These are phyloP conservation scores for Cottoperca gobio DNA, from an alignment of 2,797 vertebrate genomes.

Conservation along the genomic window DNA sequence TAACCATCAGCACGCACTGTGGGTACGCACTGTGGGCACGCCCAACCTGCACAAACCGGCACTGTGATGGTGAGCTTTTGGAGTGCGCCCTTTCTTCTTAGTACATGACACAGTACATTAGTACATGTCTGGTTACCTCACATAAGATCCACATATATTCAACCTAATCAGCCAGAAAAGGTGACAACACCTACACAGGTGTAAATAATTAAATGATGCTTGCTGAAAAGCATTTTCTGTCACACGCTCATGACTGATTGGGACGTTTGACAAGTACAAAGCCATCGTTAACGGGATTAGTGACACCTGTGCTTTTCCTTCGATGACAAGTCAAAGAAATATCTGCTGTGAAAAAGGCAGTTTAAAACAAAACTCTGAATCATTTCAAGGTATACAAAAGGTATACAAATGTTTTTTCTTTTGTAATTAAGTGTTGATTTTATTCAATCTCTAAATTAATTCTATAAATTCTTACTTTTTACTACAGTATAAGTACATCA, in stretches of 20 bases:
- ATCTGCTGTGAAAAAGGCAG: not conserved
- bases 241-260: not conserved
- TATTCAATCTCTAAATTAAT: not conserved
- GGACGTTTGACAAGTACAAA: not conserved
- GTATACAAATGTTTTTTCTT: too few relatives aligned
- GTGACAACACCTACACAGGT: conserved; percentile 1
- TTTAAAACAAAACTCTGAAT: not conserved
- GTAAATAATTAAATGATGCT: conserved; percentile 8
- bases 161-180: conserved; percentile 15
- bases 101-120: not conserved
- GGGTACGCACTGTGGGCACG: not conserved
- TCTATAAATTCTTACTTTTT: not conserved
- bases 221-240: conserved; percentile 5
- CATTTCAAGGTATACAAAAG: too few relatives aligned
- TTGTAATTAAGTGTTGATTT: not conserved
- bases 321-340: not conserved
- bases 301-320: not conserved
- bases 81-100: not conserved
- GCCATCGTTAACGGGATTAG: not conserved
- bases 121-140: not conserved
- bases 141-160: not conserved
- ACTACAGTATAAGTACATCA: not conserved
- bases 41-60: not conserved
- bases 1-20: too few relatives aligned
- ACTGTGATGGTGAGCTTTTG: not conserved